Conservation (phyloP, 2,113 vertebrate genomes). For the Fregata magnificens region DNA sequence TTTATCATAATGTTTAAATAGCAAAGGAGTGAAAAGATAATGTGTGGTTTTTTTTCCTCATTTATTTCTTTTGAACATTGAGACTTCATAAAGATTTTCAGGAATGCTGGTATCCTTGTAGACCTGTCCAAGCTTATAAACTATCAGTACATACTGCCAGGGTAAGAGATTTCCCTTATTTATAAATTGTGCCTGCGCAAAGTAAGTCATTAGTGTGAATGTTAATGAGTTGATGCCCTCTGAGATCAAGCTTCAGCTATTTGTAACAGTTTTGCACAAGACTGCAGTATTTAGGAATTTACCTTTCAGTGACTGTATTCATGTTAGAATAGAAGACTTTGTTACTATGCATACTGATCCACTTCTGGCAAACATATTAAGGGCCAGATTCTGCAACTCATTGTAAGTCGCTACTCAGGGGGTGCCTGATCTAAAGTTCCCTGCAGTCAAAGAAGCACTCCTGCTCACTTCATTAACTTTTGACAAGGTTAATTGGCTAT, state of each 20-base stretch:
- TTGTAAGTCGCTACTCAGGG: rapidly evolving
- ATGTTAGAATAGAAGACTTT: not conserved
- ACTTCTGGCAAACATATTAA: not conserved
- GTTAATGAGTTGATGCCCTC: not conserved
- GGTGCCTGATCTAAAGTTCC: not conserved
- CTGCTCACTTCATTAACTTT: not conserved
- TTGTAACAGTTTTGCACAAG: not conserved
- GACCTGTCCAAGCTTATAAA: not conserved
- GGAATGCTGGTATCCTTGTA: not conserved
- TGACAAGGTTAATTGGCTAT: not conserved
- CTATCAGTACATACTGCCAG: not conserved
- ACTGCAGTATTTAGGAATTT: not conserved
- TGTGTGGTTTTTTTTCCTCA: not conserved
- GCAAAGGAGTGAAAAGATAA: not conserved
- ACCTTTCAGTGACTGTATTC: not conserved
- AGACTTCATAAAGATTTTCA: not conserved
- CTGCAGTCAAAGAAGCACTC: not conserved
- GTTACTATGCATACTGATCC: not conserved
- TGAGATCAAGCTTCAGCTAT: not conserved
- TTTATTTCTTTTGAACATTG: not conserved
- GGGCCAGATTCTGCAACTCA: not conserved
- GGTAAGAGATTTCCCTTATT: not conserved
- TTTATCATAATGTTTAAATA: not conserved
- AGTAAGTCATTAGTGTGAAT: not conserved
- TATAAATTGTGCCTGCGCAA: not conserved